phyloP scores from a whole-genome alignment of 2,888 invertebrate species.

The Drosophila flavopinicola region DNA sequence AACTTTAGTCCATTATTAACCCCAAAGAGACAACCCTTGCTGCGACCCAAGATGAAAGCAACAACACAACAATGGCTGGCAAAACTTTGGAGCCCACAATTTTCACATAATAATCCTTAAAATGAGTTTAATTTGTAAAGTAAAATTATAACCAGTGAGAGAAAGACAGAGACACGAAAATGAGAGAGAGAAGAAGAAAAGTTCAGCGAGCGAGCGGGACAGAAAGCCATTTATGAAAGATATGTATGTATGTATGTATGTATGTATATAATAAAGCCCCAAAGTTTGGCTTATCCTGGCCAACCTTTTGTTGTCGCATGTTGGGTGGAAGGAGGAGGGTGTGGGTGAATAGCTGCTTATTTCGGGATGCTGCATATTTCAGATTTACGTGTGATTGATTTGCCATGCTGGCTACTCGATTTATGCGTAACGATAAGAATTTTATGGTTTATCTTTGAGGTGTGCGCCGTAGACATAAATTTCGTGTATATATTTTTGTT shows the following conservation, averaged over 20 bases:
- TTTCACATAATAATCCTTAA: constrained; percentile 79
- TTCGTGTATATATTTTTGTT: constrained; percentile 6
- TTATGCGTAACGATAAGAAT: constrained; percentile 71
- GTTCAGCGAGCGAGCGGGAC: not conserved
- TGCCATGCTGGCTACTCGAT: constrained; percentile 61
- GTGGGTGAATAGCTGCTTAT: constrained; percentile 5
- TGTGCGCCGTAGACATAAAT: constrained; percentile 56
- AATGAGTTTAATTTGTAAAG: constrained; percentile 80
- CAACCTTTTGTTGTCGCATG: constrained; percentile 44
- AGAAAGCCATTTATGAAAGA: constrained; percentile 44
- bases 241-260: too few relatives aligned
- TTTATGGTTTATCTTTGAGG: constrained; percentile 74
- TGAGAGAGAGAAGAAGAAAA: not conserved
- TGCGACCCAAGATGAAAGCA: constrained; percentile 1
- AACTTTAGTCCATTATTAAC: constrained; percentile 29
- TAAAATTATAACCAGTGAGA: constrained; percentile 61
- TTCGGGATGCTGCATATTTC: constrained; percentile 56
- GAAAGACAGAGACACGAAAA: not conserved
- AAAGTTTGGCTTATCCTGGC: constrained; percentile 50
- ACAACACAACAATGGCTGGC: constrained; percentile 56
- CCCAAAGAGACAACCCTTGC: constrained; percentile 26
- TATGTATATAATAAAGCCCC: constrained; percentile 49
- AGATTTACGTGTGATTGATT: constrained; percentile 72
- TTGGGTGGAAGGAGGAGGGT: not conserved
- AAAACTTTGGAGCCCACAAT: constrained; percentile 71